Conservation (phyloP, 1,140 invertebrate genomes). For the Zaprionus davidi region DNA sequence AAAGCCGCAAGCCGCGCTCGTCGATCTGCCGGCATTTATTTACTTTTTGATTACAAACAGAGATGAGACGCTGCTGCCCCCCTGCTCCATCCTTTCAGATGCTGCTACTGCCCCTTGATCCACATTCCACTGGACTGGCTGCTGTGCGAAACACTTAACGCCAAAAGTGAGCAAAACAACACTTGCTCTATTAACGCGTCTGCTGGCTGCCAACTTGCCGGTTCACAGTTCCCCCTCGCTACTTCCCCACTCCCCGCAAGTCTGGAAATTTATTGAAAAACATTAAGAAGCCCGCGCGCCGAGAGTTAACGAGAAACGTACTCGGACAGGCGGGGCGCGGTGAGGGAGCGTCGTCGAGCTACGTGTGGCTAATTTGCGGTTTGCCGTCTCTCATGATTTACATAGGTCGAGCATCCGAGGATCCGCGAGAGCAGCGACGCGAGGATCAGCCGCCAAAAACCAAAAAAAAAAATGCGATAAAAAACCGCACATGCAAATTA, state of each 20-base stretch:
- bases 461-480: slow-evolving; percentile 8
- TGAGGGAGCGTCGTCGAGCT: slow-evolving; percentile 1
- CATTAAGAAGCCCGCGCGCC: slow-evolving; percentile 59
- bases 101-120: not conserved
- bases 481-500: slow-evolving; percentile 73
- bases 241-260: not conserved
- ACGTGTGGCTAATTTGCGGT: slow-evolving; percentile 82
- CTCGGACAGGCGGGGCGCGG: slow-evolving; percentile 1
- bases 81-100: not conserved
- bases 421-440: not conserved
- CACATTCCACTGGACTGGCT: slow-evolving; percentile 7
- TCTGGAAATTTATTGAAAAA: slow-evolving; percentile 73
- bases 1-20: slow-evolving; percentile 39
- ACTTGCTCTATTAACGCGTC: slow-evolving; percentile 83
- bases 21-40: slow-evolving; percentile 64
- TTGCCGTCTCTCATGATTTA: slow-evolving; percentile 66
- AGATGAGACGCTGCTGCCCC: not conserved
- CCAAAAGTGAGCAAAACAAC: slow-evolving; percentile 84
- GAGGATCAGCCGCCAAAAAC: slow-evolving; percentile 20
- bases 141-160: slow-evolving; percentile 82
- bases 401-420: slow-evolving; percentile 39
- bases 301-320: slow-evolving; percentile 67
- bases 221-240: not conserved
- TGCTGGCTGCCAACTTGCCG: slow-evolving; percentile 17
- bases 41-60: slow-evolving; percentile 70